A percentile compares a stretch with the other conserved stretches of the same genome.
phyloP scores from a whole-genome alignment of 2,888 invertebrate species.

The Plusia festucae region DNA sequence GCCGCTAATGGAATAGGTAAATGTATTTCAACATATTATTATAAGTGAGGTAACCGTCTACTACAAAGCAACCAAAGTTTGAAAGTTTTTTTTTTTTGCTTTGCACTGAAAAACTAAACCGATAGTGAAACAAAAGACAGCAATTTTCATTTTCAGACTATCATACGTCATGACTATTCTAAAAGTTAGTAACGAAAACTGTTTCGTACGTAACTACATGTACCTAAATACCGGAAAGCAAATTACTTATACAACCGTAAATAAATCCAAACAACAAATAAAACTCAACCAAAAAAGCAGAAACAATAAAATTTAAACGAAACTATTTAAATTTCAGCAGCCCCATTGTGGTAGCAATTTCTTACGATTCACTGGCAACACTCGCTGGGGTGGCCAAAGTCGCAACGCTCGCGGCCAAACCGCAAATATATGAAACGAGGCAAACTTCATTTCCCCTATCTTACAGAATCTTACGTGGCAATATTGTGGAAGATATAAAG shows the following conservation, averaged over 20 bases:
- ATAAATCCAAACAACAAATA: neutral
- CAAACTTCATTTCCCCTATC: constrained; percentile 64
- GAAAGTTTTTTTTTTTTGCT: neutral
- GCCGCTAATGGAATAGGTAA: neutral
- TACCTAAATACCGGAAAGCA: neutral
- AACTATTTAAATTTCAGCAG: constrained; percentile 34
- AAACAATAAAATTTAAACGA: constrained; percentile 18
- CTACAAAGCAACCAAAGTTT: neutral
- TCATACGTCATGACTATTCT: no score
- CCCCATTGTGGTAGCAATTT: constrained; percentile 43
- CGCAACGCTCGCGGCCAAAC: constrained; percentile 56
- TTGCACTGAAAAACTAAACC: neutral
- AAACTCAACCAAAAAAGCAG: neutral
- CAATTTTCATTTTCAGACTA: no score
- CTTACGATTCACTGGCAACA: constrained; percentile 50
- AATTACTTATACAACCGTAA: neutral
- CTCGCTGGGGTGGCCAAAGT: constrained; percentile 31
- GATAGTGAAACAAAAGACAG: neutral
- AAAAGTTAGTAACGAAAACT: neutral
- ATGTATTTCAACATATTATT: neutral
- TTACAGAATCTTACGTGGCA: constrained; percentile 51
- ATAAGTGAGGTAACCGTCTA: neutral
- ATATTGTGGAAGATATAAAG: constrained; percentile 58
- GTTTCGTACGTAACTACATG: neutral
- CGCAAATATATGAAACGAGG: constrained; percentile 63